A percentile compares a stretch with the other conserved stretches of the same genome.
Conservation (phyloP, 1,140 invertebrate species). For the Phymastichus coffea region DNA sequence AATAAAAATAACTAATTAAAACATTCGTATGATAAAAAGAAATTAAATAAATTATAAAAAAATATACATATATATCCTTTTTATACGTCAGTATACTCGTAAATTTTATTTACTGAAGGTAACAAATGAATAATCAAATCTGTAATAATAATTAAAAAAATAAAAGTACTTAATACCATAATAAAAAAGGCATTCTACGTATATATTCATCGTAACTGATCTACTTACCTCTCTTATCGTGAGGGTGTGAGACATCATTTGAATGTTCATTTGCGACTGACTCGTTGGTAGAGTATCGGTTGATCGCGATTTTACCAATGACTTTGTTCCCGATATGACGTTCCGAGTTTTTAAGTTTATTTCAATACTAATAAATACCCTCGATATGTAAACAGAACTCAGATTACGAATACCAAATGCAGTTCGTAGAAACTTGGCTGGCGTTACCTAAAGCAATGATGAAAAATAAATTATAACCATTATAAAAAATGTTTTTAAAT, state of each 20-base stretch:
- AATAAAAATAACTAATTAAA: conserved; percentile 23
- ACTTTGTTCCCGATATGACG: conserved; percentile 68
- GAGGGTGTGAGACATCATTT: conserved; percentile 90
- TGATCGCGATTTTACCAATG: conserved; percentile 75
- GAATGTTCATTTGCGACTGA: conserved; percentile 88
- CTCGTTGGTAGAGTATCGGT: conserved; percentile 86
- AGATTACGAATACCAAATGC: conserved; percentile 88
- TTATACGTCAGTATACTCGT: conserved; percentile 23
- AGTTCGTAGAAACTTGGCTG: conserved; percentile 82
- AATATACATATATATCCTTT: conserved; percentile 13
- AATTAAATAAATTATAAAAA: conserved; percentile 24
- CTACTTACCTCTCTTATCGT: conserved; percentile 82
- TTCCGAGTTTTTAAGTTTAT: conserved; percentile 84
- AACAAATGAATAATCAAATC: conserved; percentile 14
- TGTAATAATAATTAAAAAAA: no score
- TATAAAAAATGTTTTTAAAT: not conserved
- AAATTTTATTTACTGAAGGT: conserved; percentile 17
- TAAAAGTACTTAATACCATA: conserved; percentile 12
- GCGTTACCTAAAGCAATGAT: conserved; percentile 61
- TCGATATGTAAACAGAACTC: conserved; percentile 87
- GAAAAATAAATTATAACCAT: conserved; percentile 15
- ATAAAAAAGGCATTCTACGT: conserved; percentile 4
- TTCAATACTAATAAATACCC: conserved; percentile 88
- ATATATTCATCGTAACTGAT: no score
- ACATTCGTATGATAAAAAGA: conserved; percentile 22